Conservation (phyloP, 2,888 invertebrate genomes). For the Halocaridina rubra region DNA sequence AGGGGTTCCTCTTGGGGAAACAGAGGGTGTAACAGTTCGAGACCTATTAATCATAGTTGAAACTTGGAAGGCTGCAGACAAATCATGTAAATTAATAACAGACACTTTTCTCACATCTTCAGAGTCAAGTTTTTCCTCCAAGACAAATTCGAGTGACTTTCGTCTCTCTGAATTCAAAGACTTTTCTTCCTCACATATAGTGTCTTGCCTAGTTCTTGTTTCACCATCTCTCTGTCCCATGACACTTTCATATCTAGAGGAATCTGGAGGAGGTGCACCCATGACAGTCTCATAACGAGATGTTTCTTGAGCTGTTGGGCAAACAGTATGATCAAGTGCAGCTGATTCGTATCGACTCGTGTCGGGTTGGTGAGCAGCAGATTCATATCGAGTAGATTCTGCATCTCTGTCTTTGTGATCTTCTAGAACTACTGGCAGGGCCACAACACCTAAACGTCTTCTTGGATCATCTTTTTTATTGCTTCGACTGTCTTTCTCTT, state of each 20-base stretch:
- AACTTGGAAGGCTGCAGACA: conserved; percentile 65
- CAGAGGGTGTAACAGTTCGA: conserved; percentile 60
- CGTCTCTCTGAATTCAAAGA: conserved; percentile 45
- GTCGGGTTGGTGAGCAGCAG: conserved; percentile 48
- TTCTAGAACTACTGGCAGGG: conserved; percentile 55
- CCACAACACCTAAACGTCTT: conserved; percentile 42
- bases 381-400: conserved; percentile 60
- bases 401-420: conserved; percentile 54
- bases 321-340: conserved; percentile 49
- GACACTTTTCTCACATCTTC: conserved; percentile 64
- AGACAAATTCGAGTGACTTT: conserved; percentile 58
- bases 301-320: conserved; percentile 23
- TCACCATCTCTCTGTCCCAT: conserved; percentile 48
- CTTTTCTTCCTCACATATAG: conserved; percentile 57
- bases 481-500: conserved; percentile 35
- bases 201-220: conserved; percentile 49
- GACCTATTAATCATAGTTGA: conserved; percentile 54
- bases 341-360: conserved; percentile 62
- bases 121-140: conserved; percentile 61
- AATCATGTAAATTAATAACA: conserved; percentile 65
- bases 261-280: conserved; percentile 39
- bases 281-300: conserved; percentile 40
- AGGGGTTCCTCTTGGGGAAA: conserved; percentile 59
- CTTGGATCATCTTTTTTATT: conserved; percentile 54
- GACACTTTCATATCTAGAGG: conserved; percentile 50